phyloP scores from a whole-genome alignment of 2,888 invertebrate species.

The Dolomedes plantarius region DNA sequence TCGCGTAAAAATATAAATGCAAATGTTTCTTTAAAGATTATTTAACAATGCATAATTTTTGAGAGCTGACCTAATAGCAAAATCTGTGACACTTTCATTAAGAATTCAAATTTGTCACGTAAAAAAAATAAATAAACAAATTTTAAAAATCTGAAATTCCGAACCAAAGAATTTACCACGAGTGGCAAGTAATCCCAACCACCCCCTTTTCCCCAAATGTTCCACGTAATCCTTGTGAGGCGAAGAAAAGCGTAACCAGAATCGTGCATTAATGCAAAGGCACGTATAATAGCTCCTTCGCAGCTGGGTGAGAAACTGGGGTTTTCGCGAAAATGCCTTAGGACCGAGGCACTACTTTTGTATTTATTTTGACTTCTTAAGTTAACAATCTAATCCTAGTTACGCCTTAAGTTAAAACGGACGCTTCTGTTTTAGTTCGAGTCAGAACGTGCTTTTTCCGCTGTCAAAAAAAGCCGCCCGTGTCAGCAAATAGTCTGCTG shows the following conservation, averaged over 20 bases:
- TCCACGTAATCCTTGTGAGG: not conserved
- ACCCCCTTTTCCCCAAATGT: not conserved
- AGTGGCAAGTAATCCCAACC: not conserved
- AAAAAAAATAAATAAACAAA: too few species aligned
- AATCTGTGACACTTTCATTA: not conserved
- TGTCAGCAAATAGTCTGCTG: constrained; percentile 40
- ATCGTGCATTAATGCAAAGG: constrained; percentile 52
- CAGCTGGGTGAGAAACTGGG: constrained; percentile 7
- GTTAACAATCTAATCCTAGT: constrained; percentile 66
- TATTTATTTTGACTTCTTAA: constrained; percentile 66
- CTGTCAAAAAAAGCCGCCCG: not conserved
- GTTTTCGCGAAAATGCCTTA: constrained; percentile 5
- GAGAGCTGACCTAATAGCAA: not conserved
- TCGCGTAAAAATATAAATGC: too few species aligned
- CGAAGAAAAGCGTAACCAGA: constrained; percentile 13
- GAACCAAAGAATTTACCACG: not conserved
- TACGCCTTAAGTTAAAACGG: constrained; percentile 58
- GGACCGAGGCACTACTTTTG: not conserved
- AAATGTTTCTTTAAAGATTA: too few species aligned
- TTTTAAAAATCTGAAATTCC: not conserved
- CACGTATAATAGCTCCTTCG: constrained; percentile 54
- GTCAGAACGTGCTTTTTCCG: constrained; percentile 43
- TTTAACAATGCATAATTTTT: too few species aligned
- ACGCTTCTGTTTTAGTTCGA: constrained; percentile 44
- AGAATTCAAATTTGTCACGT: not conserved